Base-by-base conservation (phyloP, 2,797 vertebrate genomes). In the Meda fulgida region DNA sequence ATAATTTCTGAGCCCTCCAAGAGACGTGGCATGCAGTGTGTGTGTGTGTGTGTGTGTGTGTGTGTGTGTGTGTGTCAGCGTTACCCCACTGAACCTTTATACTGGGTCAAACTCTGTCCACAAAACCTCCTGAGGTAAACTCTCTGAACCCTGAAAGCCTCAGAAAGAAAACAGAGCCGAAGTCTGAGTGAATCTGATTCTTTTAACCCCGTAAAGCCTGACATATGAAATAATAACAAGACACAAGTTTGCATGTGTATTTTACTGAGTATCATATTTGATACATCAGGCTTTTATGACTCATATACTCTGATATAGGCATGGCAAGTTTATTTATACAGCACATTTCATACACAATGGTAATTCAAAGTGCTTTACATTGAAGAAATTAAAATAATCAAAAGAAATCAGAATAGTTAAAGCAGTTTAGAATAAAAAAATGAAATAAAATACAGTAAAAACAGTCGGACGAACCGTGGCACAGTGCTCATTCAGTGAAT, bases 61-160 rank as follows among this genome's bases (percentile, higher is more conserved):
- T 72, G 80, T 71, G 67, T 60, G 51, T 72, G 48, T 72, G 80
- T 72, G 70, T 65, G 75, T 65, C 38, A 65, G 84, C 14, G 63
- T 84, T 63, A 86, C 85, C 85, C 82, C 75, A 80, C 19, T 88
- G 60, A 88, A 81, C 69, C 69, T 55, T 65, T 79, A 46, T 80
- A 13, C 60, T 70, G 85, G 83, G 82, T 86, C 70, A 70, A 70
- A 65, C 43, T 66, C 40, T 16, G 60, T 85, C 78, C 48, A 78
- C 31, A 73, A 73, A 36, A n/a, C 73, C 79, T 84, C 51, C 78
- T 67, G 65, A 31, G 26, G 78, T 79, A 72, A 87, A 83, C 79
- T 55, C 81, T 34, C 58, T 86, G 36, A 85, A 53, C 83, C 75
- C 77, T 40, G 51, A 86, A 51, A 0, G 7, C 34, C 29, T 78